phyloP scores from a whole-genome alignment of 2,113 vertebrate species.

The Jacana jacana region DNA sequence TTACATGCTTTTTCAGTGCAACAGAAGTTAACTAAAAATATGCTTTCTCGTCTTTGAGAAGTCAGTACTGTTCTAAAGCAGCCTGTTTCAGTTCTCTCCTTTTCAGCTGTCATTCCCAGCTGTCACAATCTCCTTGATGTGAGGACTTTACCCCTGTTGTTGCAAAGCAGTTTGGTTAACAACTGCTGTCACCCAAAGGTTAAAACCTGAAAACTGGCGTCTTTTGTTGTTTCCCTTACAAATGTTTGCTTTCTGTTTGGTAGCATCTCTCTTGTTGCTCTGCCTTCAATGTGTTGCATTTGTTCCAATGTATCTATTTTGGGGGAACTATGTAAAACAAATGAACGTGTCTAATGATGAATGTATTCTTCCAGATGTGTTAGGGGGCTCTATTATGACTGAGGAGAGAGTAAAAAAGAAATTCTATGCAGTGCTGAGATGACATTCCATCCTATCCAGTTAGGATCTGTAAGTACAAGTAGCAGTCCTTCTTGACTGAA shows the following conservation, averaged over 20 bases:
- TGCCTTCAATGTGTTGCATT: neutral
- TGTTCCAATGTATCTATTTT: neutral
- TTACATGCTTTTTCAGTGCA: neutral
- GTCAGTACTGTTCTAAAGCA: conserved; percentile 31
- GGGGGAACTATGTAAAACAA: neutral
- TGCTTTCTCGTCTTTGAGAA: conserved; percentile 32
- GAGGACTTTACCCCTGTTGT: conserved; percentile 25
- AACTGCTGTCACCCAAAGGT: conserved; percentile 40
- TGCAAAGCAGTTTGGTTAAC: conserved; percentile 34
- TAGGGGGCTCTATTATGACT: neutral
- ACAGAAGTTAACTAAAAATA: conserved; percentile 66
- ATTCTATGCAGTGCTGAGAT: neutral
- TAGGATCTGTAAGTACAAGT: neutral
- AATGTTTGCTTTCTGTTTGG: conserved; percentile 11
- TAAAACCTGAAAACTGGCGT: conserved; percentile 20
- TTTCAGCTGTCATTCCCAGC: conserved; percentile 65
- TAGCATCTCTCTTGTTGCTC: neutral
- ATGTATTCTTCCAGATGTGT: neutral
- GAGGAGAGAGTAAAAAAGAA: neutral
- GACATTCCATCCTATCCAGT: neutral
- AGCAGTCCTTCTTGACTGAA: neutral
- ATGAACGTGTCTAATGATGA: neutral
- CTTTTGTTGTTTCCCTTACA: neutral
- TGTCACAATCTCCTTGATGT: conserved; percentile 32
- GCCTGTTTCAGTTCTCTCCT: conserved; percentile 51